A percentile compares a stretch with the other conserved stretches of the same genome.
Evolutionary conservation across 2,888 invertebrate genomes (phyloP).

Genomic region (Luperina nickerlii): DNA sequence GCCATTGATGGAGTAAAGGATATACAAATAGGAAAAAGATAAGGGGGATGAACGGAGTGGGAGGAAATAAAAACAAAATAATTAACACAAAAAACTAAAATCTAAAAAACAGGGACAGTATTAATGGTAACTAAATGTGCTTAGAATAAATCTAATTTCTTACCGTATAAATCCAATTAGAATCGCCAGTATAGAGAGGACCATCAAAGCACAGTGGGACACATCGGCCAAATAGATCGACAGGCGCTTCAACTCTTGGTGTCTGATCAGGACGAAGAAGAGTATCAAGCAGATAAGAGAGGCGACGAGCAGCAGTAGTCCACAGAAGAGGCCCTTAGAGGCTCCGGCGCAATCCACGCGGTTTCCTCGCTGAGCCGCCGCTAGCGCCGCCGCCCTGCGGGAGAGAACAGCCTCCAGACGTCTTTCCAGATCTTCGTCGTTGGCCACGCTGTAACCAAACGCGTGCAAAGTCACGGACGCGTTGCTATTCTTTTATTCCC

Average conservation of each 20-base stretch:
- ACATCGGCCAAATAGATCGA: conserved; percentile 98
- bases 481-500: conserved; percentile 45
- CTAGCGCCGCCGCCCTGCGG: conserved; percentile 95
- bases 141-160: conserved; percentile 66
- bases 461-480: conserved; percentile 77
- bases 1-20: conserved; percentile 59
- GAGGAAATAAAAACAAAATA: conserved; percentile 69
- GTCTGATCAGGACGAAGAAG: conserved; percentile 98
- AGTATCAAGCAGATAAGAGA: conserved; percentile 98
- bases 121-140: conserved; percentile 13
- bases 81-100: conserved; percentile 56
- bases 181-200: conserved; percentile 96
- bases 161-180: conserved; percentile 97
- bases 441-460: conserved; percentile 90
- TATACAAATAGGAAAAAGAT: conserved; percentile 49
- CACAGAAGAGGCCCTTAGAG: conserved; percentile 97
- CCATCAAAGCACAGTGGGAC: conserved; percentile 96
- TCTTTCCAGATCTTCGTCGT: conserved; percentile 96
- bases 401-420: conserved; percentile 96
- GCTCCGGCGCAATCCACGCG: conserved; percentile 98
- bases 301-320: conserved; percentile 96
- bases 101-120: conserved; percentile 29
- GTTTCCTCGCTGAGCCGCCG: conserved; percentile 95
- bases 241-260: conserved; percentile 94
- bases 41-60: conserved; percentile 50